Base-by-base conservation (phyloP, 2,888 invertebrate genomes). In the Tortrix viridana region DNA sequence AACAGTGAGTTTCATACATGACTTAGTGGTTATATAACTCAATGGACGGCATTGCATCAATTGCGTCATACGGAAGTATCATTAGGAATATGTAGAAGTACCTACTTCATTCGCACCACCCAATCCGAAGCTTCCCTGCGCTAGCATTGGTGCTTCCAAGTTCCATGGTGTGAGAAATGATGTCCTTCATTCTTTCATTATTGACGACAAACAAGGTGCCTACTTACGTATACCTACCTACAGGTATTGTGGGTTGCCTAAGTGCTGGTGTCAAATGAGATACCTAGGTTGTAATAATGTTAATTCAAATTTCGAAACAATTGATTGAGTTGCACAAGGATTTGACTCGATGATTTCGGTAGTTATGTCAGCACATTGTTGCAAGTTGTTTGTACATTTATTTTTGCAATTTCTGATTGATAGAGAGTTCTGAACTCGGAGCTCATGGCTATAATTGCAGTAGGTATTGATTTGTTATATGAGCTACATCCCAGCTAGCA, bases 41-140 rank as follows among this genome's bases (percentile, higher is more conserved):
- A 68, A 64, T 60, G 44, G 47, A 54, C 38, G 67, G 47, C 52
- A 67, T 70, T 74, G 71, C 69, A 70, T 70, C 59, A 69, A 65
- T 57, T 74, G 70, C 71, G 74, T 74, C 70, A 79, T 69, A 72
- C 72, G 81, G 82, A 82, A 84, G 67, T 73, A 72, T 72, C 73
- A 58, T 66, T 67, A 76, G 12, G 74, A 77, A 81, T 78, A 73
- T 73, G 71, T 70, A 75, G 64, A 70, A 53, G 71, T 85, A 79
- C 76, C 80, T 83, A 83, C 79, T 64, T 66, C 67, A 67, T 61
- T 80, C 70, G 84, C 85, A 82, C 88, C 88, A 84, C 86, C 90
- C 89, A 82, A 76, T 75, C 70, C 76, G 74, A 74, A 73, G 65
- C 68, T 69, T 65, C 67, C 72, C 77, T 75, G 65, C 73, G 67